phyloP scores from a whole-genome alignment of 64 coral and sea anemone species.

The Dendrophyllia cribrosa region DNA sequence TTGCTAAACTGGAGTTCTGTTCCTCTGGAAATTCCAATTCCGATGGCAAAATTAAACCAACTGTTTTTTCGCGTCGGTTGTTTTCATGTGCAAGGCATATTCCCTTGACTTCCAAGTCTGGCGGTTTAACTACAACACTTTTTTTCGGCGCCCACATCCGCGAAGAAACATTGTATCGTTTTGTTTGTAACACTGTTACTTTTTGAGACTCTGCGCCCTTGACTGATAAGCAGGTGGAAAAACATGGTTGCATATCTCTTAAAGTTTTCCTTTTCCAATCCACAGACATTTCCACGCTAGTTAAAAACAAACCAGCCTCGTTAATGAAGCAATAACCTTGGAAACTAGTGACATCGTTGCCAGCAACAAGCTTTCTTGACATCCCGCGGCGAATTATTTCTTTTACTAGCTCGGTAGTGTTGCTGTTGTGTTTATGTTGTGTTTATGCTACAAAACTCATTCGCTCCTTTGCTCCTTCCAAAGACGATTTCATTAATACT shows the following conservation, averaged over 20 bases:
- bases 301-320: background rate
- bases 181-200: background rate
- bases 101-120: conserved; percentile 23
- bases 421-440: background rate
- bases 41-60: background rate
- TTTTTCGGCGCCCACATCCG: conserved; percentile 23
- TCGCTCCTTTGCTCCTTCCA: background rate
- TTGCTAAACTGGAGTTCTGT: background rate
- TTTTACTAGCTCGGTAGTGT: background rate
- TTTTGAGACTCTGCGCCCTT: background rate
- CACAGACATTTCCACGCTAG: background rate
- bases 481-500: background rate
- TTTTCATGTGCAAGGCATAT: background rate
- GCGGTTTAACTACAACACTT: conserved; percentile 1
- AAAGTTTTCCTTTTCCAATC: background rate
- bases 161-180: background rate
- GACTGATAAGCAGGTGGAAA: background rate
- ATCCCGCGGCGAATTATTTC: background rate
- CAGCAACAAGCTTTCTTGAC: background rate
- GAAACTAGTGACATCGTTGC: background rate
- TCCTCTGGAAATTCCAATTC: background rate
- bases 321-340: conserved; percentile 2
- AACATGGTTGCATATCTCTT: background rate
- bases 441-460: background rate
- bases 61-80: background rate